Evolutionary conservation across 1,140 invertebrate species (phyloP).

Genomic region (Drosophila triauraria): DNA sequence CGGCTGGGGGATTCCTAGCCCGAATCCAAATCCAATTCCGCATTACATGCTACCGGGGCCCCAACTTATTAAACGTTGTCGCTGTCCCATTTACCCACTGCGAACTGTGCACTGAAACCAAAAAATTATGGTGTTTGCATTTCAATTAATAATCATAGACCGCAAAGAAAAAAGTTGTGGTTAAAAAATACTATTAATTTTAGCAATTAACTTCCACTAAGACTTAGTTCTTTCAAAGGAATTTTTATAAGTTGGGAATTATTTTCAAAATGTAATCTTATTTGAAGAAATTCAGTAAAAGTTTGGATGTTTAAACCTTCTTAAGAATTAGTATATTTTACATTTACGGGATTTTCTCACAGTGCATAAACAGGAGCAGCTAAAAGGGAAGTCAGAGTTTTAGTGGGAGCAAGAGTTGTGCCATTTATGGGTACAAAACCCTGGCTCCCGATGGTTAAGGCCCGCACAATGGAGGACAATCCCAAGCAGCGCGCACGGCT

Average conservation of each 20-base stretch:
- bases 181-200: too few relatives aligned
- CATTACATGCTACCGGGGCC: constrained; percentile 76
- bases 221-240: not conserved
- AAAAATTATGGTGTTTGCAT: not conserved
- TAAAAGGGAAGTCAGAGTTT: constrained; percentile 15
- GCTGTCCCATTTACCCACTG: constrained; percentile 77
- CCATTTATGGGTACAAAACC: constrained; percentile 59
- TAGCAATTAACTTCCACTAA: not conserved
- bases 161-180: too few relatives aligned
- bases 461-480: constrained; percentile 70
- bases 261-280: too few relatives aligned
- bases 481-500: constrained; percentile 67
- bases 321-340: too few relatives aligned
- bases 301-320: not conserved
- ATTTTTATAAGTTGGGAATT: not conserved
- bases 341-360: not conserved
- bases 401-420: constrained; percentile 22
- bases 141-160: too few relatives aligned
- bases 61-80: constrained; percentile 82
- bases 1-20: constrained; percentile 28
- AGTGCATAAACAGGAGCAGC: constrained; percentile 11
- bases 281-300: too few relatives aligned
- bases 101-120: constrained; percentile 46
- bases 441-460: constrained; percentile 32
- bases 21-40: constrained; percentile 78